Conservation (phyloP, 1,140 invertebrate genomes). For the Asobara japonica region DNA sequence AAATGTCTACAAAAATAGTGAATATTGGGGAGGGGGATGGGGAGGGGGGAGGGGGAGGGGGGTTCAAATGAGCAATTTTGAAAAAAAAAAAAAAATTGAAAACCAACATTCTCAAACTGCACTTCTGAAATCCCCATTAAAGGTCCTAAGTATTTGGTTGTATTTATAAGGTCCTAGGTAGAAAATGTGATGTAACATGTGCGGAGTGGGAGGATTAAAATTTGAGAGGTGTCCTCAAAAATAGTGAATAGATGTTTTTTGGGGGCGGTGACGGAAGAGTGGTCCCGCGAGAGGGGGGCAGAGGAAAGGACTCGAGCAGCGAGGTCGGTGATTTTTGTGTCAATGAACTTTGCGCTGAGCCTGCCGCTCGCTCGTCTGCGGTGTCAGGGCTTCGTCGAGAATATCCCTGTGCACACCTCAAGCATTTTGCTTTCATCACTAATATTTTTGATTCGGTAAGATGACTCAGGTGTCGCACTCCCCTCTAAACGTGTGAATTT, state of each 20-base stretch:
- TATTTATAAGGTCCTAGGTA: too few species aligned
- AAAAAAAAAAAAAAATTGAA: too few species aligned
- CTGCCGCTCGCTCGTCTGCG: conserved; percentile 12
- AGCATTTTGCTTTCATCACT: background rate
- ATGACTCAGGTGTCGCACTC: background rate
- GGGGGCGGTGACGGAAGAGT: background rate
- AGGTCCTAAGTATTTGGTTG: too few species aligned
- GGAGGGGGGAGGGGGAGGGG: too few species aligned
- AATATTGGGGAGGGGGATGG: too few species aligned
- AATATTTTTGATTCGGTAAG: background rate
- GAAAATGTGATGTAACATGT: too few species aligned
- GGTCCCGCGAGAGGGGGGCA: background rate
- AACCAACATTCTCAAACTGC: too few species aligned
- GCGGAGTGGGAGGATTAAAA: too few species aligned
- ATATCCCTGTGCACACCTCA: conserved; percentile 5
- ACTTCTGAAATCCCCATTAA: too few species aligned
- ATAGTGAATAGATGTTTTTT: background rate
- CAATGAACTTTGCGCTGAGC: conserved; percentile 44
- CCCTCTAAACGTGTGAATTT: background rate
- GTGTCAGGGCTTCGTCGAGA: conserved; percentile 23
- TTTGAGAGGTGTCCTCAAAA: too few species aligned
- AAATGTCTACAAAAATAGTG: too few species aligned
- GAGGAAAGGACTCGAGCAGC: background rate
- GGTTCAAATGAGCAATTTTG: too few species aligned
- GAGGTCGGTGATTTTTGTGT: conserved; percentile 37